Evolutionary conservation across 2,113 vertebrate genomes (phyloP).

Genomic region (Anoura caudifer): DNA sequence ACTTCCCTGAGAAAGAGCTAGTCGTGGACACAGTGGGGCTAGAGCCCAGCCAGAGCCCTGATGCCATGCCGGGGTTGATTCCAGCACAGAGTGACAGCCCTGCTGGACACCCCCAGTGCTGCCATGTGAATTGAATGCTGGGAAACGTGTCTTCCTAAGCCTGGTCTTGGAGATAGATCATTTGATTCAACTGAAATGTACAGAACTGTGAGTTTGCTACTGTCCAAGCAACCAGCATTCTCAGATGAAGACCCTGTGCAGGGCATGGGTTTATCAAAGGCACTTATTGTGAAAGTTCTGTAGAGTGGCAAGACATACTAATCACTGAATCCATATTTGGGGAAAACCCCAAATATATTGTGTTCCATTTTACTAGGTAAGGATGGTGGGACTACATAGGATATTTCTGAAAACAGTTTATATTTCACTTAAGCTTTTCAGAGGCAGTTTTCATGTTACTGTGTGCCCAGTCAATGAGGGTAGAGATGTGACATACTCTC

Average conservation of each 20-base stretch:
- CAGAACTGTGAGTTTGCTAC: fast-evolving
- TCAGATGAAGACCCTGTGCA: neutral
- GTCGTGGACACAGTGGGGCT: neutral
- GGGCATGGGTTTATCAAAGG: fast-evolving
- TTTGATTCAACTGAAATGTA: neutral
- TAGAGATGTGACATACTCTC: neutral
- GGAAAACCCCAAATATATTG: neutral
- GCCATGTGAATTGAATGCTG: neutral
- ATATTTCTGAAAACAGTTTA: neutral
- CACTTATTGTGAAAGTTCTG: neutral
- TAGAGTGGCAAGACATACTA: neutral
- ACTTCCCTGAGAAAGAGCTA: neutral
- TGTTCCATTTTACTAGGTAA: neutral
- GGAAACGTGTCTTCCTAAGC: neutral
- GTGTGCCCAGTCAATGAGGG: neutral
- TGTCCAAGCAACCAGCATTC: neutral
- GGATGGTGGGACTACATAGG: neutral
- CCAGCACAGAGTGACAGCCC: fast-evolving
- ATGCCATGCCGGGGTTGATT: neutral
- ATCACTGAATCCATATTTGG: neutral
- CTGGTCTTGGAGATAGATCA: neutral
- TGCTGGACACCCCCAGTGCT: no score
- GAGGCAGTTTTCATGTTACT: neutral
- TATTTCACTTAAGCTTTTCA: neutral
- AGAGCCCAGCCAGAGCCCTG: fast-evolving